phyloP scores from a whole-genome alignment of 2,888 invertebrate genomes.

The Tigriopus californicus region DNA sequence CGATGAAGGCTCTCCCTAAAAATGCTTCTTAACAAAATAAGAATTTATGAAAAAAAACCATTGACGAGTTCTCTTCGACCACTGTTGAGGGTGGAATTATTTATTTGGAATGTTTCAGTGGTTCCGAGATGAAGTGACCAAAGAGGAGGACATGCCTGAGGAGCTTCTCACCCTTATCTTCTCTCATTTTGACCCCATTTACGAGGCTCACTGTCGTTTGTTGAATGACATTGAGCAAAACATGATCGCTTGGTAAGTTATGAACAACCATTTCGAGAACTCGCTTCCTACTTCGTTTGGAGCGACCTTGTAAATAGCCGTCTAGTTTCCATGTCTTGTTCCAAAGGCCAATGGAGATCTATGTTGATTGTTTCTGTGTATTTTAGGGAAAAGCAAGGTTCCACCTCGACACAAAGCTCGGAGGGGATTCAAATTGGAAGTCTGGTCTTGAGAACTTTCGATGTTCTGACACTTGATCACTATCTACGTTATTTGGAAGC shows the following conservation, averaged over 20 bases:
- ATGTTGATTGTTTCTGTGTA: constrained; percentile 17
- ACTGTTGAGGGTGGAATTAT: constrained; percentile 9
- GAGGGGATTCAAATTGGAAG: constrained; percentile 41
- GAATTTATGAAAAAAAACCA: too few relatives aligned
- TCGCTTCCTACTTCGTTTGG: background rate
- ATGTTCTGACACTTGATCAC: constrained; percentile 5
- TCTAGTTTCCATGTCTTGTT: background rate
- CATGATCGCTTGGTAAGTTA: constrained; percentile 41
- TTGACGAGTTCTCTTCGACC: background rate
- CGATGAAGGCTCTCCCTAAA: too few relatives aligned
- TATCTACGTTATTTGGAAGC: constrained; percentile 38
- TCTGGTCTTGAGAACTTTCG: constrained; percentile 43
- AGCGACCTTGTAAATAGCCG: background rate
- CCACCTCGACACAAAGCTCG: too few relatives aligned
- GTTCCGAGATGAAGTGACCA: constrained; percentile 48
- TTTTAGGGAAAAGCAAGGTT: constrained; percentile 26
- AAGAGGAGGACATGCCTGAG: constrained; percentile 40
- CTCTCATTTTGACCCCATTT: constrained; percentile 46
- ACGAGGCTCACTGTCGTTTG: constrained; percentile 58
- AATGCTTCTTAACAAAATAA: too few relatives aligned
- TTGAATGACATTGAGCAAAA: constrained; percentile 57
- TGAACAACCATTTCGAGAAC: background rate
- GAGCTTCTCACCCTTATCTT: constrained; percentile 39
- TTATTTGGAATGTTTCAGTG: constrained; percentile 39
- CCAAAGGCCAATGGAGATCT: constrained; percentile 17